A percentile compares a stretch with the other conserved stretches of the same genome.
These are phyloP conservation scores for Drosophila funebris DNA, from an alignment of 1,140 invertebrate species.

Conservation along the genomic window DNA sequence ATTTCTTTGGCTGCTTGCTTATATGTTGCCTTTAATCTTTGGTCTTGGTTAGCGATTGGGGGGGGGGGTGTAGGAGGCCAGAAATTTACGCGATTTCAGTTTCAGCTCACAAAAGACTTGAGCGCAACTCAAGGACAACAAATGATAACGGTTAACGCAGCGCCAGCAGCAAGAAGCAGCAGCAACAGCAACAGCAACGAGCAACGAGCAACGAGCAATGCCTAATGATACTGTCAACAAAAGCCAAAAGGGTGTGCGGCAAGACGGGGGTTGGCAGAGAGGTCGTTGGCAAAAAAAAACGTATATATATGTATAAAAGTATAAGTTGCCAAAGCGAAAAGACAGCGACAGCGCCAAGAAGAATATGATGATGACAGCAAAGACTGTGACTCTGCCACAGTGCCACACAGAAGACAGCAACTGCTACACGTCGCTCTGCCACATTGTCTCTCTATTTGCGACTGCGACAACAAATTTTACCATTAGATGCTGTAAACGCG, in stretches of 20 bases:
- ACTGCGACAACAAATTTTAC: slow-evolving; percentile 66
- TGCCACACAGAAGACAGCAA: neutral
- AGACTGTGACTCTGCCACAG: slow-evolving; percentile 32
- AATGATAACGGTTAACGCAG: slow-evolving; percentile 78
- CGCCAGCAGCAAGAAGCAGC: slow-evolving; percentile 31
- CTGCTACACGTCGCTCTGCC: neutral
- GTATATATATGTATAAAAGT: neutral
- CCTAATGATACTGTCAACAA: slow-evolving; percentile 78
- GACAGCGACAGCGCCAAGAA: slow-evolving; percentile 30
- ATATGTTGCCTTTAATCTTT: slow-evolving; percentile 63
- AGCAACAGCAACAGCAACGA: slow-evolving; percentile 28
- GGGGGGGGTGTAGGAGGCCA: neutral
- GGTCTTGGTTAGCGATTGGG: neutral
- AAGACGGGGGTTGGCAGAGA: neutral
- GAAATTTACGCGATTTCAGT: slow-evolving; percentile 68
- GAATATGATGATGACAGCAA: slow-evolving; percentile 77
- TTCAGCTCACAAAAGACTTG: slow-evolving; percentile 43
- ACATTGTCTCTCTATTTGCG: slow-evolving; percentile 16
- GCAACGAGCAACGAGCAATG: slow-evolving; percentile 41
- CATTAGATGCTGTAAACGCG: slow-evolving; percentile 73
- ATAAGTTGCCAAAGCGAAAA: slow-evolving; percentile 24
- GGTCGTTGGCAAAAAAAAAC: slow-evolving; percentile 3
- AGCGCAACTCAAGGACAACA: slow-evolving; percentile 75
- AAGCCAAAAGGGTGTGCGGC: slow-evolving; percentile 32
- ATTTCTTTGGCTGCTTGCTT: slow-evolving; percentile 32